These are phyloP conservation scores for Chitala chitala DNA, from an alignment of 2,113 vertebrate genomes.

Conservation along the genomic window DNA sequence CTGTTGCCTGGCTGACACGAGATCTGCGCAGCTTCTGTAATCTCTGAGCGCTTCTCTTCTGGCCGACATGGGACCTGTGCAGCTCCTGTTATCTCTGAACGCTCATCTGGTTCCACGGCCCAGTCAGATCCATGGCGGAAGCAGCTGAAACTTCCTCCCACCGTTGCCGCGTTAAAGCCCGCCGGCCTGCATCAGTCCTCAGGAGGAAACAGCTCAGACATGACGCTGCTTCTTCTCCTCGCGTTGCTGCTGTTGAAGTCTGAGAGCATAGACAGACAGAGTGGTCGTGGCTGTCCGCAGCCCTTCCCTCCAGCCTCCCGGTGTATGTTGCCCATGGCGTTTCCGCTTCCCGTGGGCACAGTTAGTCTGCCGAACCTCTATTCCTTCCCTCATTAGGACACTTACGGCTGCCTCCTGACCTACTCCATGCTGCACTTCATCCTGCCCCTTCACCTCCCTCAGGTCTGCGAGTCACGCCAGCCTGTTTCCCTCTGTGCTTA, in stretches of 20 bases:
- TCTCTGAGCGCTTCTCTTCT: no score
- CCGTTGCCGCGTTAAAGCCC: background rate
- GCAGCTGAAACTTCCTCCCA: background rate
- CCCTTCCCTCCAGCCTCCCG: background rate
- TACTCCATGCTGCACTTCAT: background rate
- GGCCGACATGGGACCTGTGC: no score
- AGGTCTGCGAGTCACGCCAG: background rate
- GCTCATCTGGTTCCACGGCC: no score
- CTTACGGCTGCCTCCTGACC: background rate
- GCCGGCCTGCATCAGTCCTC: constrained; percentile 21
- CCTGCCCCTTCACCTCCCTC: constrained; percentile 29
- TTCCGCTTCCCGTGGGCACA: background rate
- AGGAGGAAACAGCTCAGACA: constrained; percentile 28
- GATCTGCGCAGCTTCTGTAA: no score
- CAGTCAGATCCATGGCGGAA: no score
- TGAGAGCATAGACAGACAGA: background rate
- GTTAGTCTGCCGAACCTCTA: background rate
- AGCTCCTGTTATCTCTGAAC: no score
- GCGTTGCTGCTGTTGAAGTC: constrained; percentile 29
- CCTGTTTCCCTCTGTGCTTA: constrained; percentile 28
- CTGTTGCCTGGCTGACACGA: no score
- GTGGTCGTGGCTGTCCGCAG: constrained; percentile 26
- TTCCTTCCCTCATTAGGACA: background rate
- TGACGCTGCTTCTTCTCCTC: constrained; percentile 26
- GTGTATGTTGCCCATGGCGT: no score